A percentile compares a stretch with the other conserved stretches of the same genome.
These are phyloP conservation scores for Sebastes reedi DNA, from an alignment of 2,797 vertebrate genomes.

Conservation along the genomic window DNA sequence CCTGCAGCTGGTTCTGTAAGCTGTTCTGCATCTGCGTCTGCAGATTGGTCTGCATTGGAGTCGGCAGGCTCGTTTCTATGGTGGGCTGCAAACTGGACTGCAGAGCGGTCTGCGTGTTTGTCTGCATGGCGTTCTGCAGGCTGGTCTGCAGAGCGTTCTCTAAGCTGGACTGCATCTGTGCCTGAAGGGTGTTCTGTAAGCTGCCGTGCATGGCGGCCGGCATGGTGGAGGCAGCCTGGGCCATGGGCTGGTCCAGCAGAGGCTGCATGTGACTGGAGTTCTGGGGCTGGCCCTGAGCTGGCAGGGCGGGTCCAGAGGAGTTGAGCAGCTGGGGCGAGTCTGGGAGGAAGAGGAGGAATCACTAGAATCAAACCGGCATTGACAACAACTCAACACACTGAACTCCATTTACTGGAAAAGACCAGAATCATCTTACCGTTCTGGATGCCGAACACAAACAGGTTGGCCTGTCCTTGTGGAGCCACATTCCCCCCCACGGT, in stretches of 20 bases:
- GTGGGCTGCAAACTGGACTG: slow-evolving; percentile 67
- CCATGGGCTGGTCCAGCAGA: slow-evolving; percentile 89
- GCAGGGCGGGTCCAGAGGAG: slow-evolving; percentile 84
- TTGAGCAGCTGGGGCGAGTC: slow-evolving; percentile 92
- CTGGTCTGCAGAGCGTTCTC: slow-evolving; percentile 67
- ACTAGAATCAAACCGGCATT: not conserved
- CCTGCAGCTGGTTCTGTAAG: slow-evolving; percentile 76
- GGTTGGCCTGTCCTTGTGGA: slow-evolving; percentile 88
- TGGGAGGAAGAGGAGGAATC: slow-evolving; percentile 54
- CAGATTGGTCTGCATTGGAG: slow-evolving; percentile 75
- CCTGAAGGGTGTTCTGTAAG: slow-evolving; percentile 75
- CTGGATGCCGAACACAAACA: slow-evolving; percentile 97
- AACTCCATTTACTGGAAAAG: not conserved
- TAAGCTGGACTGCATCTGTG: slow-evolving; percentile 71
- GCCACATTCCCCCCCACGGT: slow-evolving; percentile 86
- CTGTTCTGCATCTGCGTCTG: slow-evolving; percentile 72
- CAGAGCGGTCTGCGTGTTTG: slow-evolving; percentile 61
- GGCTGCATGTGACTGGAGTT: slow-evolving; percentile 88
- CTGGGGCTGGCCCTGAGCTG: slow-evolving; percentile 88
- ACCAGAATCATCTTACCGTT: slow-evolving; percentile 85
- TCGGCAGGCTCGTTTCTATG: slow-evolving; percentile 65
- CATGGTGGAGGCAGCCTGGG: slow-evolving; percentile 83
- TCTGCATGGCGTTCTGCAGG: slow-evolving; percentile 72
- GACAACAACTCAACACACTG: not conserved
- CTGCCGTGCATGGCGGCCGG: slow-evolving; percentile 72